Evolutionary conservation across 2,797 vertebrate genomes (phyloP).

Genomic region (Thripadectes ignobilis): DNA sequence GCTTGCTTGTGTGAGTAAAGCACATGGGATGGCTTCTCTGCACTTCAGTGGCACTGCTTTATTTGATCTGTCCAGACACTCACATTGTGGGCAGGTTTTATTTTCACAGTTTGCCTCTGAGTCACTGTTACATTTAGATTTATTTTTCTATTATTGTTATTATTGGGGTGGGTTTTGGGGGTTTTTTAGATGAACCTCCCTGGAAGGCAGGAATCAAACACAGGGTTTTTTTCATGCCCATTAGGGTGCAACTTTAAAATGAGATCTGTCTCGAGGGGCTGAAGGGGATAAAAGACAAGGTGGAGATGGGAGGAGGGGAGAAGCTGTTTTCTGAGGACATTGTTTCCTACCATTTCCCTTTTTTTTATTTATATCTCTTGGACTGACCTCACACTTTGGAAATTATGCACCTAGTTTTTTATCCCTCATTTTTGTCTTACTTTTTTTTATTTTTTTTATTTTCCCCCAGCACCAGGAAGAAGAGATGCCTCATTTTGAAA

Average conservation of each 20-base stretch:
- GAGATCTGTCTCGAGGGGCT: conserved; percentile 57
- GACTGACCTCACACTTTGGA: conserved; percentile 72
- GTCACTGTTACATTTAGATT: conserved; percentile 63
- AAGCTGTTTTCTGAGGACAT: conserved; percentile 26
- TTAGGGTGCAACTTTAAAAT: conserved; percentile 69
- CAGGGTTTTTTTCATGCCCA: background rate
- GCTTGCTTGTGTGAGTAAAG: background rate
- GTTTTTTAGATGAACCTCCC: conserved; percentile 22
- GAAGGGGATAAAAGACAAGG: conserved; percentile 44
- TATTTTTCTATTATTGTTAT: background rate
- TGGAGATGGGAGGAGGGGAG: conserved; percentile 1
- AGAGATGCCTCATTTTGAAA: conserved; percentile 82
- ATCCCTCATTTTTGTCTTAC: conserved; percentile 48
- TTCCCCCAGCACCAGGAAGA: conserved; percentile 59
- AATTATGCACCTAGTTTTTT: conserved; percentile 62
- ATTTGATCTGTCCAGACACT: conserved; percentile 15
- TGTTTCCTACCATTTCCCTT: conserved; percentile 68
- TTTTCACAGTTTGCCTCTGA: conserved; percentile 36
- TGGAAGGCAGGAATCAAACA: conserved; percentile 56
- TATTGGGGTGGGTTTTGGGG: too few species aligned
- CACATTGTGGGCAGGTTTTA: background rate
- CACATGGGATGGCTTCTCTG: background rate
- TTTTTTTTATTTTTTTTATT: background rate
- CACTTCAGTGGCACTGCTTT: background rate
- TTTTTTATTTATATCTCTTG: conserved; percentile 50